Evolutionary conservation across 1,140 invertebrate genomes (phyloP).

Genomic region (Zaprionus africanus): DNA sequence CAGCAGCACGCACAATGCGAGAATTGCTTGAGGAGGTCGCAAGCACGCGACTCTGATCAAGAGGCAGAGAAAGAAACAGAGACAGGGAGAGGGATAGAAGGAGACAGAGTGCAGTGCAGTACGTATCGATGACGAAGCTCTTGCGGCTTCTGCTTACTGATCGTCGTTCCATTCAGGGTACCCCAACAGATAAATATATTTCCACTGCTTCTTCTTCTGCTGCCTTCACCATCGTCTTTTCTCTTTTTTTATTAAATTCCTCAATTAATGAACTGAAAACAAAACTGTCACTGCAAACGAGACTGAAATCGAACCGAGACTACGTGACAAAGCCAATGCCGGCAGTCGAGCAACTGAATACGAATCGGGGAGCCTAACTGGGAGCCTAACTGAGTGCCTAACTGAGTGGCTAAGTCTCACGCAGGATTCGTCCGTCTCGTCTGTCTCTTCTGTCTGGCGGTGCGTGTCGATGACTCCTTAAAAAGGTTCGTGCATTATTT

Average conservation of each 20-base stretch:
- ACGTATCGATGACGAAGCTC: background rate
- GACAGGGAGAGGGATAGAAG: background rate
- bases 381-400: background rate
- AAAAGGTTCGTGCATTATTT: conserved; percentile 41
- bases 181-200: background rate
- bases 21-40: conserved; percentile 11
- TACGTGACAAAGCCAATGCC: background rate
- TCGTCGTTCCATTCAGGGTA: conserved; percentile 13
- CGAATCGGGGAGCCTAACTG: background rate
- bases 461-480: conserved; percentile 57
- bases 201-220: background rate
- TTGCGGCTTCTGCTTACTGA: conserved; percentile 17
- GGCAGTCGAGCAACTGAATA: background rate
- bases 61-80: background rate
- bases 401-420: background rate
- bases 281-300: background rate
- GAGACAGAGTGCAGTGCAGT: background rate
- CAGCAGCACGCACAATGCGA: conserved; percentile 56
- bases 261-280: background rate
- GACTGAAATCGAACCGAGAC: background rate
- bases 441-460: background rate
- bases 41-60: conserved; percentile 64
- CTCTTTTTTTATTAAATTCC: background rate
- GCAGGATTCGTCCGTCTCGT: conserved; percentile 15
- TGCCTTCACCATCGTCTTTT: background rate